Evolutionary conservation across 2,113 vertebrate genomes (phyloP), one percentile per base, ranked within the genome.

Genomic region (Cryptomyrus ogoouensis): DNA sequence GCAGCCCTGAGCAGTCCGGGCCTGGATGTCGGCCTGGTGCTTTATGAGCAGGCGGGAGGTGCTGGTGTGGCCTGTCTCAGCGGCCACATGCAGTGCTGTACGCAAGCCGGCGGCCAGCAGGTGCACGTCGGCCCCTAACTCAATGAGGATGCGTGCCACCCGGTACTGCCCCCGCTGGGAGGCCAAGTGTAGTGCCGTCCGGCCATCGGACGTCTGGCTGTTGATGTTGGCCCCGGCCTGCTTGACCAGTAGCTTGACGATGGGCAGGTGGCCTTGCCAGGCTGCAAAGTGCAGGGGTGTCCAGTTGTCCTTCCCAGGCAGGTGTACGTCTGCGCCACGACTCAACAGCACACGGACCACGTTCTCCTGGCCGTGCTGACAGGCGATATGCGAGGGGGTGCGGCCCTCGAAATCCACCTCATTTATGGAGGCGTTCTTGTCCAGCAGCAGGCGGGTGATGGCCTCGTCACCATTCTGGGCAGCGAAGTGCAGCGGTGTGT

Each of bases 221-320:
- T 99, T 95, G 39, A 99, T 94, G 0, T 97, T 93, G 0, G 96
- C 96, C 0, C 96, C 95, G 0, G 95, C 96, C 93, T 98, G 98
- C 93, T 98, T 98, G 47, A 97, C 96, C 91, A 99, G 95, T 85
- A 99, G 97, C 94, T 97, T 98, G 17, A 98, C 97, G 0, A 99
- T 97, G 91, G 97, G 93, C n/a, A 98, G 95, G 74, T 99, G 98
- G 0, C 98, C 98, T 74, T 98, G 97, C 98, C 98, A 99, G 89
- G 98, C 95, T 0, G 98, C 98, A 0, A 98, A 96, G 93, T 99
- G 98, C 1, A 99, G 94, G 0, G 98, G 96, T 12, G 97, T 96
- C 98, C 98, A 99, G 93, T 97, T 95, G 7, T 98, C 98, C 93
- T 97, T 98, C 0, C 97, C 97, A 88, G 90, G 96, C 90, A 96